phyloP scores from a whole-genome alignment of 2,797 vertebrate genomes.

The Trematomus bernacchii region DNA sequence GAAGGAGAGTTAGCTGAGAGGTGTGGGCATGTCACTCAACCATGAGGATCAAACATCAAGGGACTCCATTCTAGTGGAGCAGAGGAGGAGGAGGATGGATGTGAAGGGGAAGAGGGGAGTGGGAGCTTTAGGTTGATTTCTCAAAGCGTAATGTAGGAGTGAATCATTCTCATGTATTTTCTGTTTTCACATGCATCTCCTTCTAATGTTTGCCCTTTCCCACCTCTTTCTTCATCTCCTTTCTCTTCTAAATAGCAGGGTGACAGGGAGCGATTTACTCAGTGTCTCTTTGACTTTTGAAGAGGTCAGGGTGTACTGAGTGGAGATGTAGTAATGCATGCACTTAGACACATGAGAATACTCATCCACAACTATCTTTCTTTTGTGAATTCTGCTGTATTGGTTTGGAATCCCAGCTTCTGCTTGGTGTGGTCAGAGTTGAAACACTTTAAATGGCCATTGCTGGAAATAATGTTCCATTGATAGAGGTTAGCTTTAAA shows the following conservation, averaged over 20 bases:
- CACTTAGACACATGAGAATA: background rate
- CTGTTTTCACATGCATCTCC: conserved; percentile 31
- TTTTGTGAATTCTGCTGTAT: conserved; percentile 5
- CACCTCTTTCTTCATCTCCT: conserved; percentile 26
- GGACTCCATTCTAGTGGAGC: conserved; percentile 27
- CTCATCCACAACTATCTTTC: background rate
- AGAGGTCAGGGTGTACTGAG: conserved; percentile 34
- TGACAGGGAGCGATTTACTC: conserved; percentile 29
- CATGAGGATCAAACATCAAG: conserved; percentile 51
- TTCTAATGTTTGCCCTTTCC: conserved; percentile 23
- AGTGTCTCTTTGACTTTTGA: conserved; percentile 34
- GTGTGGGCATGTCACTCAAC: conserved; percentile 49
- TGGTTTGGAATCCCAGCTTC: too few species aligned
- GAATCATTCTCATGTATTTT: conserved; percentile 33
- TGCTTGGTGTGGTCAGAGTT: background rate
- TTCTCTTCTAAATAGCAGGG: conserved; percentile 21
- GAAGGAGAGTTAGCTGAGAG: conserved; percentile 9
- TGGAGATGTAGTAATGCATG: conserved; percentile 8
- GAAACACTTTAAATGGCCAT: background rate
- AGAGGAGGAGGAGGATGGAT: conserved; percentile 13
- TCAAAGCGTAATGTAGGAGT: conserved; percentile 49
- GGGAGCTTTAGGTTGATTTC: conserved; percentile 38
- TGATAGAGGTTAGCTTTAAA: background rate
- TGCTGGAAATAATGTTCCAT: background rate
- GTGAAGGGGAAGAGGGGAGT: conserved; percentile 14